Percentiles rank a stretch among this genome's conserved stretches.
phyloP scores from a whole-genome alignment of 1,140 invertebrate genomes.

The Augochlora pura region DNA sequence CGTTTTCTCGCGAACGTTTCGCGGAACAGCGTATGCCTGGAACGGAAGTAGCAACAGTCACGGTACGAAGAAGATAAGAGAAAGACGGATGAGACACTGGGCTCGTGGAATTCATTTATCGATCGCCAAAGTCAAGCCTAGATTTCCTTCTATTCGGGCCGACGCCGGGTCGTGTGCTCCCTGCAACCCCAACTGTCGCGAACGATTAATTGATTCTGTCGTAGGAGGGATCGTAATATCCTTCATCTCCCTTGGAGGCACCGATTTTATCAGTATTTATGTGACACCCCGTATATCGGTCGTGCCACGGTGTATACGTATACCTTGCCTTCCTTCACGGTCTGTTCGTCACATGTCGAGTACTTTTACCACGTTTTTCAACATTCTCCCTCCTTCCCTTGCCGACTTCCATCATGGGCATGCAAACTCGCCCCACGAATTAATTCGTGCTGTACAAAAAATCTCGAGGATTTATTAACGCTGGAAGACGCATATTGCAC shows the following conservation, averaged over 20 bases:
- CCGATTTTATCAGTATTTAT: conserved; percentile 40
- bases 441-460: conserved; percentile 51
- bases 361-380: conserved; percentile 69
- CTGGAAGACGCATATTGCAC: conserved; percentile 11
- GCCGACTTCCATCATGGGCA: conserved; percentile 24
- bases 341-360: conserved; percentile 71
- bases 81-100: conserved; percentile 2
- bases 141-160: conserved; percentile 3
- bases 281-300: conserved; percentile 61
- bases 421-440: conserved; percentile 35
- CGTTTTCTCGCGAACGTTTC: conserved; percentile 21
- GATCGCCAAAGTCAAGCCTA: conserved; percentile 22
- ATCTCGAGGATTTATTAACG: conserved; percentile 43
- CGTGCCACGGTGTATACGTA: conserved; percentile 39
- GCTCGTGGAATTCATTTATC: conserved; percentile 46
- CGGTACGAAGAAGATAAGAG: conserved; percentile 2
- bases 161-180: not conserved
- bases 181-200: not conserved
- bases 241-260: not conserved
- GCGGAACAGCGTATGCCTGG: conserved; percentile 25
- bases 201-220: conserved; percentile 53
- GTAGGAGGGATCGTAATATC: conserved; percentile 17
- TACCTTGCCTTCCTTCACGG: conserved; percentile 69
- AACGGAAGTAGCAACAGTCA: conserved; percentile 24
- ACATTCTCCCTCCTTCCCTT: conserved; percentile 57